These are phyloP conservation scores for Toxotes jaculatrix DNA, from an alignment of 2,113 vertebrate genomes.

Conservation along the genomic window DNA sequence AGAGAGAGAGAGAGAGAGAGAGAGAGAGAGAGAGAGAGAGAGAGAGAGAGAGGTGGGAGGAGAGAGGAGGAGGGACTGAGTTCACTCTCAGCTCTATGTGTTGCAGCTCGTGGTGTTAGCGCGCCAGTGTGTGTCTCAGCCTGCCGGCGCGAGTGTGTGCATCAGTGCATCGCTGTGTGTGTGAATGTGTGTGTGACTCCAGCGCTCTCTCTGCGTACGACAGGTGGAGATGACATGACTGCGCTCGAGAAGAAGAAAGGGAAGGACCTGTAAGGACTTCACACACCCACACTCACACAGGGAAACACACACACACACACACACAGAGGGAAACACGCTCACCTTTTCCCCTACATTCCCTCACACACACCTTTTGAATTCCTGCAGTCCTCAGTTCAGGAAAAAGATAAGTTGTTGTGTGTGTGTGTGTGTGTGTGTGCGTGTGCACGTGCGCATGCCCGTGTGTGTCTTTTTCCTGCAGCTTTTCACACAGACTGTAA, in stretches of 20 bases:
- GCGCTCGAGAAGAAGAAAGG: conserved; percentile 80
- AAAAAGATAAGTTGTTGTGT: conserved; percentile 48
- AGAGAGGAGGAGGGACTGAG: conserved; percentile 71
- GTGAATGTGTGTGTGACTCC: conserved; percentile 74
- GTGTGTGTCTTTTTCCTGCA: conserved; percentile 27
- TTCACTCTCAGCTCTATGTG: conserved; percentile 65
- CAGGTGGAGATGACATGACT: conserved; percentile 85
- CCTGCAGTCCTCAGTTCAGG: conserved; percentile 45
- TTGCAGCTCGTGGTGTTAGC: conserved; percentile 59
- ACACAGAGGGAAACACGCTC: conserved; percentile 21
- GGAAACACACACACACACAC: conserved; percentile 25
- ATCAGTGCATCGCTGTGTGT: conserved; percentile 56
- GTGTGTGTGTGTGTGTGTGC: conserved; percentile 12
- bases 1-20: conserved; percentile 34
- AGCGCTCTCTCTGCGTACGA: conserved; percentile 72
- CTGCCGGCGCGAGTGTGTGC: conserved; percentile 66
- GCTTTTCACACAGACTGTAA: conserved; percentile 42
- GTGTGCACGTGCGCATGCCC: conserved; percentile 13
- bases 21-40: conserved; percentile 44
- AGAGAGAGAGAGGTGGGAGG: conserved; percentile 58
- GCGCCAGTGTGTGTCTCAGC: conserved; percentile 73
- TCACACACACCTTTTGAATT: conserved; percentile 67
- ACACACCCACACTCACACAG: conserved; percentile 28
- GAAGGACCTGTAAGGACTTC: conserved; percentile 83
- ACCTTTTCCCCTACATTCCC: conserved; percentile 58